Conservation (phyloP, 2,888 invertebrate species). For the Callosobruchus maculatus region DNA sequence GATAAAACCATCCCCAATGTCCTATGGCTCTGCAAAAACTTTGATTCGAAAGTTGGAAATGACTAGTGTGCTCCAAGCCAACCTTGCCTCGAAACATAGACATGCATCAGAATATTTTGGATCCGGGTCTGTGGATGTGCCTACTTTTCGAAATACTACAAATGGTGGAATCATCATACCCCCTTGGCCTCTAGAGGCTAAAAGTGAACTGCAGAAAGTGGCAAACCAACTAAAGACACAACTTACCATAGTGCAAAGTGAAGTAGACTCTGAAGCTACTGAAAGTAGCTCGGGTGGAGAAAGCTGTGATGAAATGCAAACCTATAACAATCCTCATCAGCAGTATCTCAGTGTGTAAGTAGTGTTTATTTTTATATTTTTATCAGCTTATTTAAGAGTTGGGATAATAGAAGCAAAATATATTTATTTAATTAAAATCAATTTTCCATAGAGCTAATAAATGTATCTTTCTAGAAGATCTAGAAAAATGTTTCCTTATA, state of each 20-base stretch:
- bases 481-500: too few relatives aligned
- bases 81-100: conserved; percentile 41
- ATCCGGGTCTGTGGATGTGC: conserved; percentile 47
- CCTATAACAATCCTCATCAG: conserved; percentile 74
- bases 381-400: too few relatives aligned
- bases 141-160: conserved; percentile 33
- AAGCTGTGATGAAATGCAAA: conserved; percentile 84
- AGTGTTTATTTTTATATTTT: conserved; percentile 4
- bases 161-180: conserved; percentile 45
- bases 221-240: conserved; percentile 72
- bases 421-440: too few relatives aligned
- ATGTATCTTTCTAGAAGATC: too few relatives aligned
- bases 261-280: conserved; percentile 89
- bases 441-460: too few relatives aligned
- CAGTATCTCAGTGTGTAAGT: conserved; percentile 79
- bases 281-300: conserved; percentile 92
- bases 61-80: conserved; percentile 46
- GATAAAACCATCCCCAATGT: conserved; percentile 47
- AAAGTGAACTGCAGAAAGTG: conserved; percentile 64
- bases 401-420: too few relatives aligned
- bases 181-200: conserved; percentile 47
- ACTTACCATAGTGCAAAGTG: conserved; percentile 68
- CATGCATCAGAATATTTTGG: conserved; percentile 53
- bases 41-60: conserved; percentile 56
- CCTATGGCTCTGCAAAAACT: conserved; percentile 55